Evolutionary conservation across 2,888 invertebrate species (phyloP), one percentile per base, ranked within the genome.

Genomic region (Diadromus collaris): DNA sequence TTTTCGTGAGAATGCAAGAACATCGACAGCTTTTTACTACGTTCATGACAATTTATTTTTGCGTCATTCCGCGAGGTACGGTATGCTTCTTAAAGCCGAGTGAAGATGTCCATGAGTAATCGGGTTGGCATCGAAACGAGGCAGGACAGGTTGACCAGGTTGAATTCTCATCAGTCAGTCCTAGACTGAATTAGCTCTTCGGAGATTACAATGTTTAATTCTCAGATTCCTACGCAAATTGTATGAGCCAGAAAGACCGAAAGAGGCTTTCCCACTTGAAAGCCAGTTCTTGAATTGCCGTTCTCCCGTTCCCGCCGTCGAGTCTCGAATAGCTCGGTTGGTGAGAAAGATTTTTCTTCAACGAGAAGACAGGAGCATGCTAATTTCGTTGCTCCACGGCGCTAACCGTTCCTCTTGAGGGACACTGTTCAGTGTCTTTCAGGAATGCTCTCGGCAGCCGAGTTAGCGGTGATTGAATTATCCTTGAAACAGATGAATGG

Each of bases 401-500:
- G 51, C 51, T 13, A 21, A 51, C 2, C 9, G 51, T 13, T 13
- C 19, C 4, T 9, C 24, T 24, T 24, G 10, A 9, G 21, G 10
- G 24, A 5, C 21, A 10, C 51, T 51, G 21, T 51, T 51, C 24
- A 54, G 27, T 29, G 24, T 54, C 54, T 27, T 54, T 16, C 54
- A 29, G 54, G 54, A 54, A 54, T 54, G 29, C 54, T 16, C 16
- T 54, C 54, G 6, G n/a, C 54, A 54, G n/a, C 27, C 54, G 27
- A 54, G 27, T 54, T 29, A 29, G 21, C 5, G 38, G 38, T 5
- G n/a, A n/a, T 60, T 38, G 60, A 38, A 60, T 60, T 60, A 60
- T 60, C 21, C 29, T n/a, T 38, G 29, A 44, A 58, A 38, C 44
- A 54, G 61, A 58, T 19, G 34, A 51, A 65, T 60, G 7, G 60